Evolutionary conservation across 2,888 invertebrate genomes (phyloP), one percentile per base, ranked within the genome.

Genomic region (Tetropium fuscum): DNA sequence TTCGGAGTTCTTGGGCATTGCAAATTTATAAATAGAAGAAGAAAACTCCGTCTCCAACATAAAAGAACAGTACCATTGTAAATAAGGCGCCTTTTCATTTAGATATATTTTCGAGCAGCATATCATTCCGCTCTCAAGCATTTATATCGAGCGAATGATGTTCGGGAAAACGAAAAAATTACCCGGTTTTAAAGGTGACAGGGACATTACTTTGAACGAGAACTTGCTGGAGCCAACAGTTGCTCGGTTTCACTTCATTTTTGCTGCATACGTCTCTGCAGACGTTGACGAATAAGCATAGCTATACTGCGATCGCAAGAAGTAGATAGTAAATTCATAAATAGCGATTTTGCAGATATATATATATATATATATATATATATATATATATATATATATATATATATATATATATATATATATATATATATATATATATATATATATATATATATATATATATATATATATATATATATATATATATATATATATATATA

Each of bases 181-280:
- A 62, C 67, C 36, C 61, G 58, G 70, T 66, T 69, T 67, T 67
- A 69, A 68, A 70, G 70, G 69, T 69, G 69, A 69, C 69, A 63
- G 65, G 64, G 67, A 69, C 67, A 70, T 70, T 70, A 70, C 34
- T 57, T 43, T 51, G 34, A 57, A 57, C 51, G 57, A 43, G 57
- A 57, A 57, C 57, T 51, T 57, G 41, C 57, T 51, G 56, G 49
- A 40, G 40, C 11, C 27, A 20, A n/a, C 20, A 19, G 32, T 34
- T 22, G 43, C 22, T 34, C 22, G 36, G 30, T 48, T 48, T 34
- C 11, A 11, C 6, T 47, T 19, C 32, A 20, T 3, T 44, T 44
- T 27, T 27, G 15, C 8, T n/a, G 30, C 10, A 5, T 18, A 47
- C 8, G 10, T 20, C 27, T 0, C 19, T 8, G 10, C 19, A 34